These are phyloP conservation scores for Oegoconia quadripuncta DNA, from an alignment of 2,888 invertebrate genomes.

Conservation along the genomic window DNA sequence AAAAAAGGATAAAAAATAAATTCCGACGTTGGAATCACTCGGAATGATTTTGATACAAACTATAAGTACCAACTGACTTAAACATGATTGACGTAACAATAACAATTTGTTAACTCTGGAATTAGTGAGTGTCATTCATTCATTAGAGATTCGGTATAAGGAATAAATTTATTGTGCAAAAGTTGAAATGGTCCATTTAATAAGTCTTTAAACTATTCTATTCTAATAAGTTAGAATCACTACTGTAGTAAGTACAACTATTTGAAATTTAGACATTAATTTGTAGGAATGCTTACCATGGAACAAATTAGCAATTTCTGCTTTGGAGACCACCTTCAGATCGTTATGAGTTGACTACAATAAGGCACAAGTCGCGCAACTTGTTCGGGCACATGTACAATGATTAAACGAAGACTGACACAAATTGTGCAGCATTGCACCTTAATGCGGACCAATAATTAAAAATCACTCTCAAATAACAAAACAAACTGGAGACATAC, in stretches of 20 bases:
- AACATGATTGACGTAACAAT: neutral
- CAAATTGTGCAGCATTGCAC: no score
- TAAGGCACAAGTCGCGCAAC: no score
- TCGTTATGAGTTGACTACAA: no score
- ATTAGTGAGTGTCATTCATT: neutral
- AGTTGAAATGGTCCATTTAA: slow-evolving; percentile 6
- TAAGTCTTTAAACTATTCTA: slow-evolving; percentile 5
- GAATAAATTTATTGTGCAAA: slow-evolving; percentile 1
- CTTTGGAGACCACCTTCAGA: no score
- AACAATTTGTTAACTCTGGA: neutral
- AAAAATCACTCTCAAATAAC: no score
- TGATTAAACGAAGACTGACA: no score
- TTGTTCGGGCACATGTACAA: no score
- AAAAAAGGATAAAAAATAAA: slow-evolving; percentile 26
- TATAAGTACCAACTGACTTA: neutral
- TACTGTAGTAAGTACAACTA: slow-evolving; percentile 14
- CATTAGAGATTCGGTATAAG: slow-evolving; percentile 24
- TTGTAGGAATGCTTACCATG: slow-evolving; percentile 1
- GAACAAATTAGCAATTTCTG: no score
- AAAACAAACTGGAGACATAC: no score
- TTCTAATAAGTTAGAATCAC: slow-evolving; percentile 13
- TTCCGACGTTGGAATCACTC: slow-evolving; percentile 48
- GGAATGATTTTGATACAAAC: slow-evolving; percentile 38
- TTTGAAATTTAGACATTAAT: neutral
- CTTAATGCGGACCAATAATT: no score